phyloP scores from a whole-genome alignment of 2,797 vertebrate species.

The Falco novaeseelandiae region DNA sequence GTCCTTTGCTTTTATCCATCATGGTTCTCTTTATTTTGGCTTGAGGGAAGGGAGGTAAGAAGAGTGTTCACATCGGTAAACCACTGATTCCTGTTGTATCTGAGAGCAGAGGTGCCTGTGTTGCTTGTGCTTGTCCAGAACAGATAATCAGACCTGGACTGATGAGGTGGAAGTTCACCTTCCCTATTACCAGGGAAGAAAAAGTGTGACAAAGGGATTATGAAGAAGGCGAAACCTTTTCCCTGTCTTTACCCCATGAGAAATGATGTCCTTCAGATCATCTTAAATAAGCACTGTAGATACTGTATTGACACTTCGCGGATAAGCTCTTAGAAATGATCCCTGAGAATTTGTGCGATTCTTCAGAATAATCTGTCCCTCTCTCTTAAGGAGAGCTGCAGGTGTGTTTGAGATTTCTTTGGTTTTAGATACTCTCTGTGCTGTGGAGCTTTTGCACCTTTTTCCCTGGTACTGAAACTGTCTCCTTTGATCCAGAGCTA shows the following conservation, averaged over 20 bases:
- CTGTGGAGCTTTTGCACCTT: not conserved
- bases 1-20: not conserved
- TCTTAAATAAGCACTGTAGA: not conserved
- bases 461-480: not conserved
- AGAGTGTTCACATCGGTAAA: not conserved
- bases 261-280: not conserved
- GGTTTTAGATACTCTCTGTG: not conserved
- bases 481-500: slow-evolving; percentile 74
- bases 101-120: not conserved
- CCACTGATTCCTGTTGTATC: too few species aligned
- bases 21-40: not conserved
- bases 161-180: not conserved
- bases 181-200: not conserved
- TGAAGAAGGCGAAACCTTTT: not conserved
- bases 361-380: not conserved
- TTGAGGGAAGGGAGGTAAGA: not conserved
- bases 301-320: not conserved
- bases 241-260: not conserved
- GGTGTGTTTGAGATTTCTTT: not conserved
- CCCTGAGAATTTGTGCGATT: not conserved
- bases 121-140: not conserved
- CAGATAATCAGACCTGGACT: not conserved
- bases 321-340: not conserved
- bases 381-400: not conserved
- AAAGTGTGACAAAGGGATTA: not conserved